Evolutionary conservation across 2,113 vertebrate genomes (phyloP).

Genomic region (Ophiodon elongatus): DNA sequence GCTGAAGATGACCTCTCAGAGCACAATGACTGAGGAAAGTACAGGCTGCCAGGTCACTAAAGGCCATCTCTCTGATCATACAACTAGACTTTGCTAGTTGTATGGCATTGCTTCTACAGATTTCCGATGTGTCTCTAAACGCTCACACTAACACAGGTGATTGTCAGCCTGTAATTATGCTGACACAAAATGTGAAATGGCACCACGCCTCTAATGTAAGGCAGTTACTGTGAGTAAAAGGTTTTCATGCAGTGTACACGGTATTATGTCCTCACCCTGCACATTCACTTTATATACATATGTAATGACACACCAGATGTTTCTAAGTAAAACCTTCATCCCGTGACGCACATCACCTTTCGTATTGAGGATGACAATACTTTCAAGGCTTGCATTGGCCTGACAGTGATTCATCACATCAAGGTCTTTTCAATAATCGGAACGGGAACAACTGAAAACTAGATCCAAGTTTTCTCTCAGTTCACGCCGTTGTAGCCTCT

Average conservation of each 20-base stretch:
- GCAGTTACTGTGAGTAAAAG: neutral
- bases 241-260: neutral
- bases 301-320: neutral
- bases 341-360: constrained; percentile 21
- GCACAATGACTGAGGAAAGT: constrained; percentile 13
- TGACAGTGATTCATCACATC: constrained; percentile 53
- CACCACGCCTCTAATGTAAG: neutral
- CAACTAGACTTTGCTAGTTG: constrained; percentile 24
- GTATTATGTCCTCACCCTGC: neutral
- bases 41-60: constrained; percentile 53
- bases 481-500: neutral
- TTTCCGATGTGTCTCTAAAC: constrained; percentile 35
- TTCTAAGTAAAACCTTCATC: neutral
- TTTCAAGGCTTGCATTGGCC: constrained; percentile 17
- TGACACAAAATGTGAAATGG: neutral
- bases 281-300: neutral
- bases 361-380: constrained; percentile 12
- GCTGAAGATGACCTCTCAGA: constrained; percentile 42
- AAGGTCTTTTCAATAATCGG: constrained; percentile 40
- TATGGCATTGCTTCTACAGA: constrained; percentile 25
- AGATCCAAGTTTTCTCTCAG: constrained; percentile 13
- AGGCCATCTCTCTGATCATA: constrained; percentile 47
- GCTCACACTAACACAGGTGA: neutral
- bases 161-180: neutral
- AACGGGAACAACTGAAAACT: constrained; percentile 9